Evolutionary conservation across 2,113 vertebrate genomes (phyloP).

Genomic region (Rhombomys opimus): DNA sequence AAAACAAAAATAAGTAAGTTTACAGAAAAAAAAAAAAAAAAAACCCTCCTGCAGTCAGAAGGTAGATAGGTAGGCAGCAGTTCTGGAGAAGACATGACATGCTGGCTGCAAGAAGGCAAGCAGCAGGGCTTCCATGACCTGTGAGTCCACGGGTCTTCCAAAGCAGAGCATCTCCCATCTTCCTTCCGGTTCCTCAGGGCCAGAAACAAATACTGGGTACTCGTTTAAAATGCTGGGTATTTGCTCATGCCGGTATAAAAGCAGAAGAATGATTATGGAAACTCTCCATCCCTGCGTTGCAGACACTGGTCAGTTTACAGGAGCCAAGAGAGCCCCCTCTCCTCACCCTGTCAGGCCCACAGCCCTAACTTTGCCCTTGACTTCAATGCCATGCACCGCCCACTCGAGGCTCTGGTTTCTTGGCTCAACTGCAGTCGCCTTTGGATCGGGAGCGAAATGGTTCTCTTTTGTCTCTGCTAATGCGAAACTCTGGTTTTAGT

Average conservation of each 20-base stretch:
- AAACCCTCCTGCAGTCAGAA: background rate
- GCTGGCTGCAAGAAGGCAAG: background rate
- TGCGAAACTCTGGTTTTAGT: background rate
- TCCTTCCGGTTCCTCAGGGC: background rate
- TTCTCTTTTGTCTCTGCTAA: background rate
- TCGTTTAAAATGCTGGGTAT: too few relatives aligned
- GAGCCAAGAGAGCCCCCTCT: background rate
- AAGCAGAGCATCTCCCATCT: background rate
- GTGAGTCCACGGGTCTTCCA: background rate
- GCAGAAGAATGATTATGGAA: background rate
- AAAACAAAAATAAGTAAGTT: too few relatives aligned
- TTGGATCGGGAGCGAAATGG: background rate
- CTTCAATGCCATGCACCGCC: background rate
- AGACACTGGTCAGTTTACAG: background rate
- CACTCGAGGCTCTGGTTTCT: background rate
- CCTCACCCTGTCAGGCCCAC: background rate
- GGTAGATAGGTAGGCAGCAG: background rate
- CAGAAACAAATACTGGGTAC: background rate
- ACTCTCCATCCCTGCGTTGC: background rate
- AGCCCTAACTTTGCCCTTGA: background rate
- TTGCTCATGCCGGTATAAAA: background rate
- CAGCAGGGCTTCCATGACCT: too few relatives aligned
- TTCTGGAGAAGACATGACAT: background rate
- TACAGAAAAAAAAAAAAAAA: too few relatives aligned
- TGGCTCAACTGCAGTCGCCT: background rate